Evolutionary conservation across 2,797 vertebrate genomes (phyloP).

Genomic region (Ataeniobius toweri): DNA sequence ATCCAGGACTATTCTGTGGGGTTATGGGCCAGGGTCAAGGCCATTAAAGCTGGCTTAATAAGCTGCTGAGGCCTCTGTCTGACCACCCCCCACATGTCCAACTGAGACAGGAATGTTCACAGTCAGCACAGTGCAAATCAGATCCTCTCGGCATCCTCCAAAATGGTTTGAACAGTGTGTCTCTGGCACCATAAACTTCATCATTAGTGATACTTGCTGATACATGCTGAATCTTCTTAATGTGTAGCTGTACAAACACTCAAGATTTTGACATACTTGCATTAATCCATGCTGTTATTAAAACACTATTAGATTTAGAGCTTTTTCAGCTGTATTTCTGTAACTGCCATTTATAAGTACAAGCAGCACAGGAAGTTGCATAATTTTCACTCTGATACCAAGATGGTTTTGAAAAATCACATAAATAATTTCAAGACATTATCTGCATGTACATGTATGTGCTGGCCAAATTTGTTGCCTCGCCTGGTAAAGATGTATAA

Average conservation of each 20-base stretch:
- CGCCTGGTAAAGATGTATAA: no score
- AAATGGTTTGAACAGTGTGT: conserved; percentile 27
- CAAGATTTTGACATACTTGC: background rate
- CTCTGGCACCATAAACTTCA: conserved; percentile 28
- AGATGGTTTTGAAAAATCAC: background rate
- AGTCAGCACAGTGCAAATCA: conserved; percentile 65
- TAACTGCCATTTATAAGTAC: background rate
- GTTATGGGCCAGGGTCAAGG: conserved; percentile 56
- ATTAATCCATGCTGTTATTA: background rate
- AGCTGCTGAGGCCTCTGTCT: conserved; percentile 42
- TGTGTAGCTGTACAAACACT: conserved; percentile 13
- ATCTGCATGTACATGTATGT: background rate
- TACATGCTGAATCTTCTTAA: conserved; percentile 13
- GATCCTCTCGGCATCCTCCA: conserved; percentile 61
- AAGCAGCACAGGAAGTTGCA: background rate
- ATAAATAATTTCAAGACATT: background rate
- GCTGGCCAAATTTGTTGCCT: background rate
- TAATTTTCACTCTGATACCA: background rate
- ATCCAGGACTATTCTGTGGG: conserved; percentile 46
- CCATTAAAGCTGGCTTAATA: conserved; percentile 70
- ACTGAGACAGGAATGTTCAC: conserved; percentile 40
- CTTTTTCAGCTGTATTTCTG: background rate
- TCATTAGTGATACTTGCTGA: conserved; percentile 40
- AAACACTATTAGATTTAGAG: background rate
- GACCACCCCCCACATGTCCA: conserved; percentile 31